phyloP scores from a whole-genome alignment of 37 sponge, comb jelly and placozoan genomes.

The Ianthella basta region DNA sequence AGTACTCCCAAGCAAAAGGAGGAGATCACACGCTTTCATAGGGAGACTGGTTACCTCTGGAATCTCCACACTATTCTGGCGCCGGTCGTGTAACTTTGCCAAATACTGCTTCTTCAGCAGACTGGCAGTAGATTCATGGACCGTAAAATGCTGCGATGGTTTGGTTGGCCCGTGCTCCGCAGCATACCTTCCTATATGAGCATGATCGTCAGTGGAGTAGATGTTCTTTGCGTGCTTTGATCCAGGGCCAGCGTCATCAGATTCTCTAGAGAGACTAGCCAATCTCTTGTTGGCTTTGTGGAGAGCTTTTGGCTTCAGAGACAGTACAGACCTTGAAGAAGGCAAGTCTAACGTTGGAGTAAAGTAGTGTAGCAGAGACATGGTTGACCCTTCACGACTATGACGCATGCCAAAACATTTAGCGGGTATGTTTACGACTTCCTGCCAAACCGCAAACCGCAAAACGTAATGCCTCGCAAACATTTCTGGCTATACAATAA shows the following conservation, averaged over 20 bases:
- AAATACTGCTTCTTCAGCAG: conserved; percentile 24
- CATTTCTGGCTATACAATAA: background rate
- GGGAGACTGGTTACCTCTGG: conserved; percentile 1
- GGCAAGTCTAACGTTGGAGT: background rate
- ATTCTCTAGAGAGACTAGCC: background rate
- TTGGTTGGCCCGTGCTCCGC: conserved; percentile 33
- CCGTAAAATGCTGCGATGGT: conserved; percentile 17
- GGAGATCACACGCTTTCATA: background rate
- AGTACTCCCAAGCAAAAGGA: conserved; percentile 1
- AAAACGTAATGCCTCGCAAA: background rate
- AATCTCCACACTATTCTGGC: conserved; percentile 10
- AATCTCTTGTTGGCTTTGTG: conserved; percentile 1
- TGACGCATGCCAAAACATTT: background rate
- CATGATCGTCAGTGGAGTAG: background rate
- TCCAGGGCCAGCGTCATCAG: background rate
- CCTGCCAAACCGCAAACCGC: background rate
- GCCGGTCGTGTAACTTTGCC: background rate
- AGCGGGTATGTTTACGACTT: background rate
- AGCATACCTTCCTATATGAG: conserved; percentile 36
- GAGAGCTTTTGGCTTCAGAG: conserved; percentile 4
- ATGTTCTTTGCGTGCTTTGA: background rate
- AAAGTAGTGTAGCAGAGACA: conserved; percentile 11
- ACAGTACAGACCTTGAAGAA: conserved; percentile 1
- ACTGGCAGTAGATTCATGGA: background rate
- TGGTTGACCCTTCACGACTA: conserved; percentile 10